Base-by-base conservation (phyloP, 2,797 vertebrate genomes). In the Arctocebus calabarensis region DNA sequence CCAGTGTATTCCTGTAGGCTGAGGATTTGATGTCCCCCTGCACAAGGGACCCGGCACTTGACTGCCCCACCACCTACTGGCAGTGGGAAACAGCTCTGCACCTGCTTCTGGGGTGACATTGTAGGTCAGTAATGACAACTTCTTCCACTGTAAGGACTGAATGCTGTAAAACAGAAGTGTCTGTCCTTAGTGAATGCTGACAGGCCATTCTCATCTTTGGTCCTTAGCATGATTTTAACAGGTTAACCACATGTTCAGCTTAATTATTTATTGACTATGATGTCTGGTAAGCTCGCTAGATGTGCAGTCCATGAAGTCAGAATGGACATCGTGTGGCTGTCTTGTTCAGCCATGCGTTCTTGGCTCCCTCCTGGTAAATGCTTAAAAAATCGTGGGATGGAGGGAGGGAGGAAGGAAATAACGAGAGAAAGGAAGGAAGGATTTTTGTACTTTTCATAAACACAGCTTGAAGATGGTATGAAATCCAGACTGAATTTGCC, bases 401-500 rank as follows among this genome's bases (percentile, higher is more conserved):
- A 40, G 52, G 62, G 7, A 70, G 20, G 27, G 0, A 13, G 20
- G 10, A 82, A 13, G 20, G 10, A 82, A 14, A 52, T 14, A 16
- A 25, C 2, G 32, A 25, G 40, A 14, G 14, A 22, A 22, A n/a
- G 22, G 48, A 29, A 55, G 20, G 9, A 52, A 9, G 22, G 7
- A 57, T 27, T 90, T 77, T 95, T 37, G 0, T 32, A 62, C 55
- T 88, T 87, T 82, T 37, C 57, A 55, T 81, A 77, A 97, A 62
- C 16, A n/a, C 16, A 71, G 70, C 57, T 94, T 64, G 45, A 84
- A 78, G 59, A 74, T 70, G 83, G 27, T 48, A 52, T 32, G 90
- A 84, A 95, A 43, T 81, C 16, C 88, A 57, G 62, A 13, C 55
- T 68, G 68, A 94, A 74, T 88, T 74, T 77, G 77, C 71, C 25